A percentile compares a stretch with the other conserved stretches of the same genome.
These are phyloP conservation scores for Kryptolebias marmoratus DNA, from an alignment of 2,113 vertebrate species.

Conservation along the genomic window DNA sequence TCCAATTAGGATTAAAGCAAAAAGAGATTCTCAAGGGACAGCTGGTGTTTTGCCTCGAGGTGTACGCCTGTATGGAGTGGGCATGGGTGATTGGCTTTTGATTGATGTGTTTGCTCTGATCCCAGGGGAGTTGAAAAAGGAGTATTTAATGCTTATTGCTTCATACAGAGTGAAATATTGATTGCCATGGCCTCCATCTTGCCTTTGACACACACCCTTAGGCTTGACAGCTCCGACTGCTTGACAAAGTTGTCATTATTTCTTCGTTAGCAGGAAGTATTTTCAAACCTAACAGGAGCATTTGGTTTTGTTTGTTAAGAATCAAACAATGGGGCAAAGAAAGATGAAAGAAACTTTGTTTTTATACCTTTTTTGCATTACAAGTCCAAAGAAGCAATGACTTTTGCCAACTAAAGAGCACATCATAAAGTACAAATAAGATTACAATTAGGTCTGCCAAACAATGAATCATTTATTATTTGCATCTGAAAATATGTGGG, in stretches of 20 bases:
- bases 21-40: constrained; percentile 18
- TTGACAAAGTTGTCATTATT: constrained; percentile 59
- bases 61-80: constrained; percentile 9
- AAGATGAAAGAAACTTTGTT: constrained; percentile 3
- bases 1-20: constrained; percentile 2
- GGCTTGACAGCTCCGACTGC: constrained; percentile 58
- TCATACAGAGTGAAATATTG: constrained; percentile 70
- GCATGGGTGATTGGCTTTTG: constrained; percentile 63
- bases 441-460: too few species aligned
- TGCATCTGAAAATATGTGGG: background rate
- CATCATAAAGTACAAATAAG: background rate
- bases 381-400: constrained; percentile 26
- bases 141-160: constrained; percentile 70
- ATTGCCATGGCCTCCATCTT: constrained; percentile 62
- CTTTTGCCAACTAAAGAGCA: background rate
- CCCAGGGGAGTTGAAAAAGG: constrained; percentile 54
- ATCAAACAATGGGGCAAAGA: background rate
- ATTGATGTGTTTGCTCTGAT: constrained; percentile 70
- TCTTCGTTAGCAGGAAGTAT: constrained; percentile 31
- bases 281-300: constrained; percentile 38
- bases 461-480: too few species aligned
- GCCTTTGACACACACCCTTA: constrained; percentile 64
- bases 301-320: constrained; percentile 24
- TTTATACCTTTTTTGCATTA: background rate
- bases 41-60: constrained; percentile 34